A percentile compares a stretch with the other conserved stretches of the same genome.
phyloP scores from a whole-genome alignment of 2,888 invertebrate species.

The Diaperis boleti region DNA sequence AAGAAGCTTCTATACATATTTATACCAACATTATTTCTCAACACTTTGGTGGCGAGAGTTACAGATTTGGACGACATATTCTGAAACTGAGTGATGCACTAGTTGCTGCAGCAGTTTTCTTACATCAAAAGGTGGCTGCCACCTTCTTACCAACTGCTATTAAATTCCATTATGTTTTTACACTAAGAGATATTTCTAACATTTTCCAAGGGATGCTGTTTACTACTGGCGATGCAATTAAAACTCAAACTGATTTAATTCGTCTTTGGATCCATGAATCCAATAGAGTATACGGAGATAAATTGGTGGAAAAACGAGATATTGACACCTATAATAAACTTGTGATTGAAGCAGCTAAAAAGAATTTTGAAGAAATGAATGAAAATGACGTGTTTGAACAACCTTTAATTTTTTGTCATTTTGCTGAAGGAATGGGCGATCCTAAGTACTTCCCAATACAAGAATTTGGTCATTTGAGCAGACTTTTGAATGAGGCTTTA shows the following conservation, averaged over 20 bases:
- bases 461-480: constrained; percentile 78
- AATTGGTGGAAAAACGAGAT: constrained; percentile 85
- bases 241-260: constrained; percentile 77
- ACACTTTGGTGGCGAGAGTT: constrained; percentile 75
- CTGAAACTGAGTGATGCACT: constrained; percentile 73
- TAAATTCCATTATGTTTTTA: constrained; percentile 96
- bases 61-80: constrained; percentile 76
- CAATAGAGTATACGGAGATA: constrained; percentile 91
- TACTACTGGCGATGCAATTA: constrained; percentile 77
- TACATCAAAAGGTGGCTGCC: constrained; percentile 81
- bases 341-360: constrained; percentile 81
- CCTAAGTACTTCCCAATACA: constrained; percentile 88
- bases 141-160: constrained; percentile 92
- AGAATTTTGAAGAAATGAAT: constrained; percentile 79
- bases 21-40: constrained; percentile 86
- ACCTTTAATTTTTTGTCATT: constrained; percentile 92
- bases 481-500: constrained; percentile 83
- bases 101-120: constrained; percentile 78
- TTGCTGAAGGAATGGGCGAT: constrained; percentile 91
- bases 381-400: constrained; percentile 78
- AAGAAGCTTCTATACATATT: constrained; percentile 85
- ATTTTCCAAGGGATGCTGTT: constrained; percentile 94
- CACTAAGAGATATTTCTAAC: constrained; percentile 91
- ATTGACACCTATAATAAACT: constrained; percentile 80
- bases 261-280: constrained; percentile 93